Conservation (phyloP, 2,888 invertebrate species). For the Lamproptera curius region DNA sequence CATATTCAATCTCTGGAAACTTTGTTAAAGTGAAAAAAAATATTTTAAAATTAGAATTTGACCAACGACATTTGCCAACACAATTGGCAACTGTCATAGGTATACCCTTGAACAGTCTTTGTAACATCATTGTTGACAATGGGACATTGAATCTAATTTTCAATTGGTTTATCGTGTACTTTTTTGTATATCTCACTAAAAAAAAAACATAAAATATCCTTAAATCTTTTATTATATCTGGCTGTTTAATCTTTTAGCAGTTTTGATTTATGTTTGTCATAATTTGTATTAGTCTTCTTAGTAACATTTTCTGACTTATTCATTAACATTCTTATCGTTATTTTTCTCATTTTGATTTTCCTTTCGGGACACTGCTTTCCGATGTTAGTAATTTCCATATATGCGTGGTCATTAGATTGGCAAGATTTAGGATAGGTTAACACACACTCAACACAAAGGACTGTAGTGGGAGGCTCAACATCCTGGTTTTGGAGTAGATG, state of each 20-base stretch:
- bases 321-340: slow-evolving; percentile 24
- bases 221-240: slow-evolving; percentile 28
- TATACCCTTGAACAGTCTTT: not conserved
- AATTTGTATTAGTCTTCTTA: slow-evolving; percentile 25
- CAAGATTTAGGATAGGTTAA: slow-evolving; percentile 28
- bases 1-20: slow-evolving; percentile 13
- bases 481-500: slow-evolving; percentile 21
- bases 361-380: slow-evolving; percentile 25
- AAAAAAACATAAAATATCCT: slow-evolving; percentile 30
- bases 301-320: slow-evolving; percentile 27
- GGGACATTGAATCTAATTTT: slow-evolving; percentile 24
- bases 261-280: slow-evolving; percentile 16
- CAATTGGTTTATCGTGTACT: slow-evolving; percentile 27
- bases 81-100: not conserved
- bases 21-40: slow-evolving; percentile 23
- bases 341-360: slow-evolving; percentile 24
- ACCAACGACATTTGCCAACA: not conserved
- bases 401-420: slow-evolving; percentile 21
- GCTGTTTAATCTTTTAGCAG: slow-evolving; percentile 27
- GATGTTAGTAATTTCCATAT: slow-evolving; percentile 24
- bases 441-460: slow-evolving; percentile 26
- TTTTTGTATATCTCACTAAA: slow-evolving; percentile 25
- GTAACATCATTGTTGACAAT: not conserved
- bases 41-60: slow-evolving; percentile 14
- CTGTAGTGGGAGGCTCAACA: slow-evolving; percentile 24